Base-by-base conservation (phyloP, 2,797 vertebrate genomes). In the Orientallactaga sibirica region DNA sequence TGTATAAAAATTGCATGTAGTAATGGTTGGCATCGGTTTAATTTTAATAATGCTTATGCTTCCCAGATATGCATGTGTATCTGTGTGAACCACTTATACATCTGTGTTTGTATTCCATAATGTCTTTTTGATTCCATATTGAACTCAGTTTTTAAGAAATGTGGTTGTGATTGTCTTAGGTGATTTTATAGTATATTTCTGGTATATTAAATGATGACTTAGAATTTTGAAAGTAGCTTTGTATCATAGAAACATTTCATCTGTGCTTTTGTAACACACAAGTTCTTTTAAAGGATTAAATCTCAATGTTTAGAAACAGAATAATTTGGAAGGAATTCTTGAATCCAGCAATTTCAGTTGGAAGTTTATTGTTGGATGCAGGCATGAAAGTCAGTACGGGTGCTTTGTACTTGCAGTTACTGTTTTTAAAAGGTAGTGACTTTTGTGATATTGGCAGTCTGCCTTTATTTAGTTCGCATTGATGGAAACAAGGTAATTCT, bases 1-100 rank as follows among this genome's bases (percentile, higher is more conserved):
- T 88, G 73, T 92, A 93, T 89, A 91, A 92, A 92, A 93, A 81
- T 92, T 79, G n/a, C 41, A 91, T 84, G n/a, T 91, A 75, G 33
- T 86, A 20, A 82, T 94, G 81, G n/a, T 67, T 91, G 41, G 55
- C 15, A 80, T 85, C 25, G 90, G 43, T 74, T 93, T 87, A 82
- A 71, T 91, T 86, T 94, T 94, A 92, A 93, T 52, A 27, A 85
- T 84, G 7, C 74, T 52, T 58, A 61, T 91, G 66, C 12, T 66
- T 37, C 88, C 7, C 18, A 27, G 71, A 52, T 77, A 64, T 88
- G n/a, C 37, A 71, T 88, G 7, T 88, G 5, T 70, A 16, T 48
- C 48, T 73, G 25, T 80, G 64, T 67, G 41, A 88, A 58, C 10
- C 48, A 9, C 16, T 79, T 76, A 62, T 62, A 74, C 16, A 80